phyloP scores from a whole-genome alignment of 2,888 invertebrate species.

The Plebejus melissa region DNA sequence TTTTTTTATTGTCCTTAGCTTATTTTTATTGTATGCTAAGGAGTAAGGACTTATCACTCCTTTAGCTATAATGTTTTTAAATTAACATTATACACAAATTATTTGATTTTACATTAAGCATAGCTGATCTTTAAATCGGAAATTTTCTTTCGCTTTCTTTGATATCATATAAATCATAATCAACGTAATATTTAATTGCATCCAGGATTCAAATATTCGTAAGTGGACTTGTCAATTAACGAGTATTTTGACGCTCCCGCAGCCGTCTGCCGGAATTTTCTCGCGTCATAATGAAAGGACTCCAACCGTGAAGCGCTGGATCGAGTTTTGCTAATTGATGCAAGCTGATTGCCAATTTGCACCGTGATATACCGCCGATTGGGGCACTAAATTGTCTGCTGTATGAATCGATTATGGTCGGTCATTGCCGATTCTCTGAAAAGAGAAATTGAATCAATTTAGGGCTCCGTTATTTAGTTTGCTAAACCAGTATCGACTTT shows the following conservation, averaged over 20 bases:
- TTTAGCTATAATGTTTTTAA: neutral
- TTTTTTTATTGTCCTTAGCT: too few species aligned
- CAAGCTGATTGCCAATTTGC: conserved; percentile 66
- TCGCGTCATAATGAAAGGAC: conserved; percentile 39
- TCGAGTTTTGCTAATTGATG: conserved; percentile 54
- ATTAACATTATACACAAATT: too few species aligned
- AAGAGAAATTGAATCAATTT: conserved; percentile 19
- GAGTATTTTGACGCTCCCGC: conserved; percentile 44
- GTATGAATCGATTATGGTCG: conserved; percentile 32
- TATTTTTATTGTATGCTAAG: neutral
- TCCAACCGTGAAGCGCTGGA: conserved; percentile 41
- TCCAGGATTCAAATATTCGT: conserved; percentile 8
- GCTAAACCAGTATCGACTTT: neutral
- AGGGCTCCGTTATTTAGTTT: conserved; percentile 1
- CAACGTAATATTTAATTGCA: neutral
- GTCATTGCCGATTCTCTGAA: conserved; percentile 1
- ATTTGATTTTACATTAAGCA: neutral
- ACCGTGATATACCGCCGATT: conserved; percentile 56
- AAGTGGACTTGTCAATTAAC: conserved; percentile 49
- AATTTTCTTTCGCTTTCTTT: neutral
- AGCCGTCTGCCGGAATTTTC: conserved; percentile 38
- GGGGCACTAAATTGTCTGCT: conserved; percentile 50
- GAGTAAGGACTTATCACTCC: neutral
- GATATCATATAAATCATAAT: neutral
- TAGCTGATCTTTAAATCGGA: neutral